phyloP scores from a whole-genome alignment of 2,797 vertebrate genomes.

The Lates japonicus region DNA sequence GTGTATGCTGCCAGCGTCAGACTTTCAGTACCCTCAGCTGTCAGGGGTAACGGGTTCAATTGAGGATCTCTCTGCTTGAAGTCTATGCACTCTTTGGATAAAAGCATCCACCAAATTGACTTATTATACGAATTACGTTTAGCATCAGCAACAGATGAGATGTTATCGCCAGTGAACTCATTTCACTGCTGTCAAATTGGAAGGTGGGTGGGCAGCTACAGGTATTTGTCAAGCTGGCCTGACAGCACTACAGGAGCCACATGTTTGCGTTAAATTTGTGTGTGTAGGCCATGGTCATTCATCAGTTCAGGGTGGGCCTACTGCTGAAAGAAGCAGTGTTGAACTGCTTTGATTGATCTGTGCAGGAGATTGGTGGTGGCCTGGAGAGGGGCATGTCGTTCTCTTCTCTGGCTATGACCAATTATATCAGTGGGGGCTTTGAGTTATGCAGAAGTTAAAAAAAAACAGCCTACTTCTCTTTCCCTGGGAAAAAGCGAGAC shows the following conservation, averaged over 20 bases:
- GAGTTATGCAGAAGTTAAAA: slow-evolving; percentile 54
- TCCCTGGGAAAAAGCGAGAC: slow-evolving; percentile 54
- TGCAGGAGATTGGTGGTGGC: slow-evolving; percentile 77
- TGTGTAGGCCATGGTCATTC: slow-evolving; percentile 48
- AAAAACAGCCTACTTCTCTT: slow-evolving; percentile 50
- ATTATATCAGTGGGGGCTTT: slow-evolving; percentile 67
- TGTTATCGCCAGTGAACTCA: neutral
- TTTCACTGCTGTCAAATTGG: slow-evolving; percentile 1
- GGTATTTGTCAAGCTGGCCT: slow-evolving; percentile 37
- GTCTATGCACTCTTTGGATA: neutral
- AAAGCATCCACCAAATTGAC: neutral
- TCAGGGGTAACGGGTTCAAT: slow-evolving; percentile 1
- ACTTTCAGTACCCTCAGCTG: neutral
- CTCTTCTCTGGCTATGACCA: slow-evolving; percentile 42
- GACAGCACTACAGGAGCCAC: slow-evolving; percentile 14
- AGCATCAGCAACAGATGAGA: slow-evolving; percentile 8
- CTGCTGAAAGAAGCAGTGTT: slow-evolving; percentile 71
- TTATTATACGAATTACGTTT: slow-evolving; percentile 11
- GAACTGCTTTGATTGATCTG: slow-evolving; percentile 78
- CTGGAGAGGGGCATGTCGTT: slow-evolving; percentile 53
- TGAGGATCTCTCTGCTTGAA: neutral
- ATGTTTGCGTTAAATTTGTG: slow-evolving; percentile 43
- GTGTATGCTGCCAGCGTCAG: neutral
- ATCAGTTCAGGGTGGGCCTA: slow-evolving; percentile 57
- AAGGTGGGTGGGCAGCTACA: slow-evolving; percentile 24